Conservation (phyloP, 2,113 vertebrate species). For the Sorex araneus region DNA sequence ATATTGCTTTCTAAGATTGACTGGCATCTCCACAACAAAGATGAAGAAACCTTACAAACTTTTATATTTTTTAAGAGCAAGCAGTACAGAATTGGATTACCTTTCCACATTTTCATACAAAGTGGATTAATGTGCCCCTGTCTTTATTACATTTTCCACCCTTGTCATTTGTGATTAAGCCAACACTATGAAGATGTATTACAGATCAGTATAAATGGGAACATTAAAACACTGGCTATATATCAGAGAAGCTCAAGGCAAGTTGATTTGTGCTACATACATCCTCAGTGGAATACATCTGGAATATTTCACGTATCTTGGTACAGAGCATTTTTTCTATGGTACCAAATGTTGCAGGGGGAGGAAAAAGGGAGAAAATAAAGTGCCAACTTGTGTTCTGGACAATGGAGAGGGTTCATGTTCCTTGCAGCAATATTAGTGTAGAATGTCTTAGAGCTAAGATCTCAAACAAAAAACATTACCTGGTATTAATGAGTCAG, state of each 20-base stretch:
- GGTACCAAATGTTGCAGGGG: slow-evolving; percentile 73
- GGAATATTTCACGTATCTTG: slow-evolving; percentile 80
- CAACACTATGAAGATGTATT: slow-evolving; percentile 89
- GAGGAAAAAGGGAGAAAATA: slow-evolving; percentile 16
- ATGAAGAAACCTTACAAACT: slow-evolving; percentile 82
- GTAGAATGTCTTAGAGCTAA: slow-evolving; percentile 65
- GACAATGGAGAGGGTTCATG: neutral
- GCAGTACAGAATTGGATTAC: slow-evolving; percentile 90
- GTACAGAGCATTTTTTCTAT: slow-evolving; percentile 81
- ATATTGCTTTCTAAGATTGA: slow-evolving; percentile 81
- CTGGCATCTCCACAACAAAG: slow-evolving; percentile 77
- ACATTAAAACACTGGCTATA: slow-evolving; percentile 84
- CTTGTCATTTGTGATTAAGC: slow-evolving; percentile 90
- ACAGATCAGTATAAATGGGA: slow-evolving; percentile 85
- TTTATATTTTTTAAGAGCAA: slow-evolving; percentile 85
- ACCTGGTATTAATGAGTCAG: neutral
- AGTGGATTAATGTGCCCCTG: slow-evolving; percentile 90
- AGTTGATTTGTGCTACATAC: slow-evolving; percentile 85
- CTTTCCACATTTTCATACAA: slow-evolving; percentile 91
- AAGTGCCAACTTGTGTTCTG: slow-evolving; percentile 72
- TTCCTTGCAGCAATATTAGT: neutral
- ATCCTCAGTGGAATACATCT: slow-evolving; percentile 75
- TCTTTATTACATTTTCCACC: slow-evolving; percentile 91
- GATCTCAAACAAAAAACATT: slow-evolving; percentile 60
- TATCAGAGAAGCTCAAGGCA: slow-evolving; percentile 83